Evolutionary conservation across 2,797 vertebrate species (phyloP), one percentile per base, ranked within the genome.

Genomic region (Dicrostonyx torquatus): DNA sequence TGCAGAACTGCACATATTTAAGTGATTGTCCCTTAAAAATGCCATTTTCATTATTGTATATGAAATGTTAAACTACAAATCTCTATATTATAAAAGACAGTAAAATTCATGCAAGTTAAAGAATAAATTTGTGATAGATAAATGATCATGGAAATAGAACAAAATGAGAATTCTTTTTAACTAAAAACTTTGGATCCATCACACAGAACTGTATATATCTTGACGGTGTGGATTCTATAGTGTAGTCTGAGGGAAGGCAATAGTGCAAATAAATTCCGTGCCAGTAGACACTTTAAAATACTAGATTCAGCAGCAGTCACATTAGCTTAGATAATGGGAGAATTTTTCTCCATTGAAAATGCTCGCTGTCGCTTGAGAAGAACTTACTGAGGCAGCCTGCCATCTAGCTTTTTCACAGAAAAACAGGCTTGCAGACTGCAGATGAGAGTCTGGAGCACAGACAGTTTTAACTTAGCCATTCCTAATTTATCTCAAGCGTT

Each of bases 331-430:
- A 98, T 98, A 98, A 98, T 98, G 98, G 98, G 97, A 97, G 97
- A 97, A 98, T 98, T 98, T 98, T 98, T 98, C 98, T 98, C 99
- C 98, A 98, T 98, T 98, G 98, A 98, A 98, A 98, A 99, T 98
- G 98, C 98, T 98, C 97, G 98, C 98, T 98, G 98, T 98, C 98
- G 98, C 98, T 98, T 98, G 98, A 98, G 98, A 98, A 98, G 98
- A 98, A 98, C 98, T 98, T 98, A 98, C 98, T 98, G 98, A 98
- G 98, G 98, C 98, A 98, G 98, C 94, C 98, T 98, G 99, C 99
- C 99, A 99, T 99, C 99, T 99, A 99, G 98, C 98, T 99, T 99
- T 98, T 98, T 98, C 98, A 98, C 98, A 98, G 98, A 98, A 98
- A 98, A 98, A 98, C 97, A 98, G 98, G 97, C 97, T 98, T 98